These are phyloP conservation scores for Zenarchopterus dispar DNA, from an alignment of 2,797 vertebrate genomes.

Conservation along the genomic window DNA sequence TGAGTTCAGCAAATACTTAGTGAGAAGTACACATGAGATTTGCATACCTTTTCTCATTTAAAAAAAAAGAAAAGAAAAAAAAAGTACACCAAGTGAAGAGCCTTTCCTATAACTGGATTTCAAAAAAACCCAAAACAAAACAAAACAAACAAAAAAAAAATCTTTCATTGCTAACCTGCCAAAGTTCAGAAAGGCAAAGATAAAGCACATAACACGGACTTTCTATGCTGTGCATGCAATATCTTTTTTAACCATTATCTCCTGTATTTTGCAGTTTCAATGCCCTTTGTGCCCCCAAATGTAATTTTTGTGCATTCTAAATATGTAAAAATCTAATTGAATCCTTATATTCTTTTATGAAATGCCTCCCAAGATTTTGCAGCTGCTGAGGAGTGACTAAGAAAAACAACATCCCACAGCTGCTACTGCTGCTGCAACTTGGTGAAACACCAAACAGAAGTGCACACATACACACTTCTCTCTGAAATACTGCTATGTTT, in stretches of 20 bases:
- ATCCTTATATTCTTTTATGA: constrained; percentile 8
- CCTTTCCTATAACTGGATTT: too few relatives aligned
- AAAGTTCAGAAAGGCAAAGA: too few relatives aligned
- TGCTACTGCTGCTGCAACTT: constrained; percentile 29
- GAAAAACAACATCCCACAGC: constrained; percentile 12
- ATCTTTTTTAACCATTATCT: too few relatives aligned
- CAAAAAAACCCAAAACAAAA: too few relatives aligned
- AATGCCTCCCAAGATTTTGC: constrained; percentile 1
- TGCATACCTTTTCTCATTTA: constrained; percentile 31
- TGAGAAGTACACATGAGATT: constrained; percentile 28
- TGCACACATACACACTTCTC: constrained; percentile 2
- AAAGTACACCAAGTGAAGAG: not conserved
- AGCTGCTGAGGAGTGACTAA: constrained; percentile 19
- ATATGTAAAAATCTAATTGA: not conserved
- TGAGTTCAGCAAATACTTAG: constrained; percentile 1
- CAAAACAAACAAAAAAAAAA: too few relatives aligned
- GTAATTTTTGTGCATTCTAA: not conserved
- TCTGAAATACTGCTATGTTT: constrained; percentile 15
- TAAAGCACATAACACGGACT: too few relatives aligned
- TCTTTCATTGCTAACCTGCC: too few relatives aligned
- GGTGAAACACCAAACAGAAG: constrained; percentile 5
- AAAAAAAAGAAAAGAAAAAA: too few relatives aligned
- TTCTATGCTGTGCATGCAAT: too few relatives aligned
- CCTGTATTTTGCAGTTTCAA: too few relatives aligned
- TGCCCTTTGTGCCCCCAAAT: too few relatives aligned